Conservation (phyloP, 2,797 vertebrate genomes). For the Carduelis carduelis region DNA sequence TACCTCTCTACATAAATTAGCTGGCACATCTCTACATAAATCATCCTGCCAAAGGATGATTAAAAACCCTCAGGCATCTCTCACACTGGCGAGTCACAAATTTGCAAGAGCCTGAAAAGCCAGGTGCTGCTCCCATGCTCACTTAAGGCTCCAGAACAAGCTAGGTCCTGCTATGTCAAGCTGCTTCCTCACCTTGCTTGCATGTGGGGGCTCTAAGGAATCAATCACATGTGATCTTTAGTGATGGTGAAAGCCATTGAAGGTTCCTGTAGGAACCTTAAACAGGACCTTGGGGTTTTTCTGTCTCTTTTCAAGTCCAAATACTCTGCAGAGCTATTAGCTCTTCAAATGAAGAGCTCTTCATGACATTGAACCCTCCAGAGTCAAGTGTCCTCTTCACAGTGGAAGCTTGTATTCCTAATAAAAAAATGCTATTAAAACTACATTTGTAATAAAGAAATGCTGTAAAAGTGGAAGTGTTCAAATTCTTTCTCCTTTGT, state of each 20-base stretch:
- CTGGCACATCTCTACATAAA: background rate
- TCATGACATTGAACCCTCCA: background rate
- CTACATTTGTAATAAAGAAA: background rate
- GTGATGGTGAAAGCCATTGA: background rate
- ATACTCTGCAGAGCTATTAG: background rate
- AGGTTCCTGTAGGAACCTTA: background rate
- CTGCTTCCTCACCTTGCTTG: background rate
- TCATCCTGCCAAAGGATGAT: background rate
- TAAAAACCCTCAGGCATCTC: background rate
- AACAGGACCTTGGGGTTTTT: background rate
- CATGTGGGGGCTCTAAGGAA: background rate
- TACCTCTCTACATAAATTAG: background rate
- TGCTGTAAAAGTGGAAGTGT: background rate
- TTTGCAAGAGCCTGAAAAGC: background rate
- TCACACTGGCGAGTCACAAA: background rate
- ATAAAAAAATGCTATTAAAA: background rate
- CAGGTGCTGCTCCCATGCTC: background rate
- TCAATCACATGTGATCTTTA: background rate
- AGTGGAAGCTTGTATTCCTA: background rate
- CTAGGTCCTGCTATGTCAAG: background rate
- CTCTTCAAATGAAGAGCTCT: background rate
- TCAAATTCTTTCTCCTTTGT: background rate
- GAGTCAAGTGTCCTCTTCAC: background rate
- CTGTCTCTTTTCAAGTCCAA: background rate
- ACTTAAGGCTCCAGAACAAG: background rate